Evolutionary conservation across 2,888 invertebrate genomes (phyloP), one percentile per base, ranked within the genome.

Genomic region (Andrena bucephala): DNA sequence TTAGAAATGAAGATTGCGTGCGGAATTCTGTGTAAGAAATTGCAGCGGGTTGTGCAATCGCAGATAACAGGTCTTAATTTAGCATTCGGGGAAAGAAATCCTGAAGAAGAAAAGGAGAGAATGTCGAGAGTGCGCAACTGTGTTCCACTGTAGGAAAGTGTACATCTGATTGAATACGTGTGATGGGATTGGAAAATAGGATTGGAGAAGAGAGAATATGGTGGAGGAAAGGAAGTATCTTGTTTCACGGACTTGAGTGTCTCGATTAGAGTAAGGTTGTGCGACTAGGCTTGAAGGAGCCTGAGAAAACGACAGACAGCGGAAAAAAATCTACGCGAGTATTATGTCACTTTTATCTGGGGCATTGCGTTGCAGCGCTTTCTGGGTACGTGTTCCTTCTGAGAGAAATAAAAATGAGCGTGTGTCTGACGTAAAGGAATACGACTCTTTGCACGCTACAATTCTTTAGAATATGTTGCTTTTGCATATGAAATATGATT

Each of bases 261-360:
- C 10, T 77, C 52, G 52, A 71, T 71, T 63, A 66, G 65, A 52
- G 24, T 52, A 27, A 59, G 63, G 36, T 60, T 73, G 52, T 59
- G 42, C 13, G 52, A 36, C 36, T 24, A 24, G 31, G 42, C 16
- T 52, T 54, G 50, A 33, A 27, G n/a, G 29, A 31, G 20, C 36
- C 66, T 70, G 69, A 65, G 69, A 73, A 77, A 69, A 24, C 20
- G 54, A 36, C 48, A 36, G 54, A 66, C 42, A 24, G 10, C 29
- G 7, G 29, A 10, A 42, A 48, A 65, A 83, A 83, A 72, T 20
- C n/a, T 33, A 29, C 8, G 31, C 10, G 24, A 3, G 6, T 42
- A 3, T 83, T 83, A 66, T 29, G 57, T 68, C 77, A 83, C 31
- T 48, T 66, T 62, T 54, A 52, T 82, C 57, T 20, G 27, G 52